Evolutionary conservation across 2,888 invertebrate genomes (phyloP), one percentile per base, ranked within the genome.

Genomic region (Nesidiocoris tenuis): DNA sequence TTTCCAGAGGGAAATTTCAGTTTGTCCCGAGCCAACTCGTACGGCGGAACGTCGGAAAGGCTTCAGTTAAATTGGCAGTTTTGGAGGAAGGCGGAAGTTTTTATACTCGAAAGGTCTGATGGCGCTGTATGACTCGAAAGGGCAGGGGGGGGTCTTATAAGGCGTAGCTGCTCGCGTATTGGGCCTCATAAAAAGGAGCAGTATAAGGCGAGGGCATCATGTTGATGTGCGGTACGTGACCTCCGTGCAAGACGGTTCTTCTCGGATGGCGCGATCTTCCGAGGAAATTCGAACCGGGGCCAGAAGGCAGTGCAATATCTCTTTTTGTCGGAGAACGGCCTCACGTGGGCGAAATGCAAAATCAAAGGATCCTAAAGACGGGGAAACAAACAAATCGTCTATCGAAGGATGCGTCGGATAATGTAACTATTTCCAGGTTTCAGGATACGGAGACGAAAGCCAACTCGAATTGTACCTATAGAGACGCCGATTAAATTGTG

Each of bases 221-320:
- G 67, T 67, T 67, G 67, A 67, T 67, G 67, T 23, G 67, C 39
- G 22, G 67, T 67, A 67, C 67, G 67, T 67, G 67, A 67, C 67
- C 67, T 39, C 39, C 67, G n/a, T 7, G 66, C 25, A 39, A 66
- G 2, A 25, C 7, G 25, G 63, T 16, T 23, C 18, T 67, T 19
- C 59, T 59, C n/a, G 7, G 59, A 55, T 54, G 56, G 67, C 55
- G 67, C 39, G 67, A 56, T 67, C 56, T 67, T 17, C 56, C 55
- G 55, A 55, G 67, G 22, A 17, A 67, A 67, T 67, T 67, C 56
- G 67, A 67, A 24, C 19, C 54, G 7, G 64, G 64, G n/a, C n/a
- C n/a, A n/a, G n/a, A n/a, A n/a, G 3, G 39, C 39, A 12, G 12
- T 39, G 39, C 55, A 67, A 59, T 59, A 18, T 59, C 59, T 59